Conservation (phyloP, 2,113 vertebrate genomes). For the Tympanuchus pallidicinctus region DNA sequence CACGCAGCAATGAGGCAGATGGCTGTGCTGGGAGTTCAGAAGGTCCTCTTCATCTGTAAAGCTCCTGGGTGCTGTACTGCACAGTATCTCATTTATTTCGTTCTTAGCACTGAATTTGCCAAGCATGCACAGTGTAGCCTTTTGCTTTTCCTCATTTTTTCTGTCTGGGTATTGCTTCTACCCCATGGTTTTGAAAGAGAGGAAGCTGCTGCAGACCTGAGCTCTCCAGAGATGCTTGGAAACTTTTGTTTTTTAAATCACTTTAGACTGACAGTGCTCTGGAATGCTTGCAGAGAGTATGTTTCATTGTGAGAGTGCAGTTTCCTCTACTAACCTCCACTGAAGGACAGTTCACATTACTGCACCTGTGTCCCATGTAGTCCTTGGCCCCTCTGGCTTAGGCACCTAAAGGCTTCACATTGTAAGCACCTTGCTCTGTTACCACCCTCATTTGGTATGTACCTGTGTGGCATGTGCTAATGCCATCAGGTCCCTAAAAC, state of each 20-base stretch:
- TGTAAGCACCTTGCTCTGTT: not conserved
- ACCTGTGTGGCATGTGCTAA: not conserved
- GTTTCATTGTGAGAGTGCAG: not conserved
- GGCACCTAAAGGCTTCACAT: not conserved
- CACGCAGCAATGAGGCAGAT: slow-evolving; percentile 35
- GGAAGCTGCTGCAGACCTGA: not conserved
- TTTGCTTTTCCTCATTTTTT: not conserved
- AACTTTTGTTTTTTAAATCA: not conserved
- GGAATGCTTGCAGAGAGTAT: rapidly evolving
- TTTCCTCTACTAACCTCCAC: not conserved
- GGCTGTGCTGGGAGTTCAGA: slow-evolving; percentile 41
- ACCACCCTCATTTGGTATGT: not conserved
- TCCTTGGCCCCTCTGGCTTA: not conserved
- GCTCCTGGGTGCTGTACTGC: not conserved
- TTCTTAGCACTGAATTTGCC: not conserved
- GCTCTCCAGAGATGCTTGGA: not conserved
- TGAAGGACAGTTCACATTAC: not conserved
- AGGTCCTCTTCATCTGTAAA: not conserved
- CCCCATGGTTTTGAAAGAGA: not conserved
- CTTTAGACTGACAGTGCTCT: not conserved
- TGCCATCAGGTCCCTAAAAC: not conserved
- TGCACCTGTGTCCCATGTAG: not conserved
- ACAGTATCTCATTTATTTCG: not conserved
- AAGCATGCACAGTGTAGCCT: not conserved
- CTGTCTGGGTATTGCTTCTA: not conserved